Conservation (phyloP, 1,140 invertebrate species). For the Drosophila bipectinata region DNA sequence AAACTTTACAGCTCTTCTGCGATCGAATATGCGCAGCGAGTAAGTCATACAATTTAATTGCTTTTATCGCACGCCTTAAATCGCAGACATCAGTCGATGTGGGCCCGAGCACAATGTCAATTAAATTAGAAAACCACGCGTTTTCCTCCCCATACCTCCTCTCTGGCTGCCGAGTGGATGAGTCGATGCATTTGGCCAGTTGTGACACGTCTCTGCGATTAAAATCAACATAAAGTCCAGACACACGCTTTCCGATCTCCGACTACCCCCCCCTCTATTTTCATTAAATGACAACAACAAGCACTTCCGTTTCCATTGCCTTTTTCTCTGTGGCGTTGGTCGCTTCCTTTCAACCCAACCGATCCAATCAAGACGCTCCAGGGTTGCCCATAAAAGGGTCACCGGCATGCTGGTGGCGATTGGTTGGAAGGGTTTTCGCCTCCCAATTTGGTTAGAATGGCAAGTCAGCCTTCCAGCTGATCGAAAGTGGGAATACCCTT, state of each 20-base stretch:
- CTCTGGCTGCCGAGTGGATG: constrained; percentile 1
- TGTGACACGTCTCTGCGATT: constrained; percentile 57
- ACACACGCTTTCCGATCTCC: constrained; percentile 22
- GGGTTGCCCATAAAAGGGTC: constrained; percentile 49
- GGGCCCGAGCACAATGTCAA: constrained; percentile 38
- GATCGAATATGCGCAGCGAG: constrained; percentile 45
- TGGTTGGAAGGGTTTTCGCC: constrained; percentile 40
- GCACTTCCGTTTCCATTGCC: constrained; percentile 52
- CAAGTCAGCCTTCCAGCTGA: constrained; percentile 1
- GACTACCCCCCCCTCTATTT: constrained; percentile 4
- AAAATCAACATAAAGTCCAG: constrained; percentile 59
- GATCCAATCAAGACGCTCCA: constrained; percentile 39
- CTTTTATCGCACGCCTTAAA: constrained; percentile 58
- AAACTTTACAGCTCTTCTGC: not conserved
- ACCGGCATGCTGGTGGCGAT: constrained; percentile 47
- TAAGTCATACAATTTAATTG: constrained; percentile 61
- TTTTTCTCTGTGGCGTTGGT: constrained; percentile 29
- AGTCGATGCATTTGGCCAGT: constrained; percentile 52
- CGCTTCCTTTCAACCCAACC: constrained; percentile 20
- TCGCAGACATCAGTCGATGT: constrained; percentile 45
- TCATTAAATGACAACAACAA: constrained; percentile 51
- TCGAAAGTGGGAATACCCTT: constrained; percentile 7
- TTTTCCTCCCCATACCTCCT: not conserved
- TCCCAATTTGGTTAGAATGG: constrained; percentile 32
- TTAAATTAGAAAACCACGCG: constrained; percentile 54